phyloP scores from a whole-genome alignment of 2,888 invertebrate species.

The Cylloceria caligata region DNA sequence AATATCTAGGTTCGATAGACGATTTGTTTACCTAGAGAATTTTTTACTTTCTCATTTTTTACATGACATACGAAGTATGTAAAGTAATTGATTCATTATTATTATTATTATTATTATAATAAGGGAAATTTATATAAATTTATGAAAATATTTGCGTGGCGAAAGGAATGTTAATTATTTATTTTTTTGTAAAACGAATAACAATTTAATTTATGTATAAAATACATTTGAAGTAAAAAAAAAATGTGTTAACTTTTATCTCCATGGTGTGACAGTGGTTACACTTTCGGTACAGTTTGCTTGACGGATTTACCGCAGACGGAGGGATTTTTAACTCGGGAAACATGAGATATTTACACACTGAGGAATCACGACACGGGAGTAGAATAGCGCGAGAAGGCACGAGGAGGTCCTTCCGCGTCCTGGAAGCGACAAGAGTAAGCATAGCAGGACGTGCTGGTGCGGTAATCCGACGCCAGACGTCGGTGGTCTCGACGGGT shows the following conservation, averaged over 20 bases:
- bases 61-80: no score
- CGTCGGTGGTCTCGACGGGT: slow-evolving; percentile 67
- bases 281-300: neutral
- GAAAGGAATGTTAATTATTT: neutral
- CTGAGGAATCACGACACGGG: slow-evolving; percentile 37
- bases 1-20: neutral
- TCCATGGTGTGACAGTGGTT: neutral
- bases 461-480: slow-evolving; percentile 65
- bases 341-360: slow-evolving; percentile 43
- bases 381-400: slow-evolving; percentile 2
- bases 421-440: slow-evolving; percentile 45
- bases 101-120: no score
- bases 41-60: no score
- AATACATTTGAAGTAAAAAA: neutral
- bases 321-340: slow-evolving; percentile 16
- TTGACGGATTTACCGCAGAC: slow-evolving; percentile 26
- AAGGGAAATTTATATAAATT: no score
- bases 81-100: no score
- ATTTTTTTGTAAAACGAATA: neutral
- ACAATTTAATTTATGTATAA: neutral
- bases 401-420: slow-evolving; percentile 58
- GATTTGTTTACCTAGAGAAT: no score
- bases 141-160: neutral
- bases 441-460: slow-evolving; percentile 48
- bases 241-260: neutral